These are phyloP conservation scores for Prionace glauca DNA, from an alignment of 2,797 vertebrate species.

Conservation along the genomic window DNA sequence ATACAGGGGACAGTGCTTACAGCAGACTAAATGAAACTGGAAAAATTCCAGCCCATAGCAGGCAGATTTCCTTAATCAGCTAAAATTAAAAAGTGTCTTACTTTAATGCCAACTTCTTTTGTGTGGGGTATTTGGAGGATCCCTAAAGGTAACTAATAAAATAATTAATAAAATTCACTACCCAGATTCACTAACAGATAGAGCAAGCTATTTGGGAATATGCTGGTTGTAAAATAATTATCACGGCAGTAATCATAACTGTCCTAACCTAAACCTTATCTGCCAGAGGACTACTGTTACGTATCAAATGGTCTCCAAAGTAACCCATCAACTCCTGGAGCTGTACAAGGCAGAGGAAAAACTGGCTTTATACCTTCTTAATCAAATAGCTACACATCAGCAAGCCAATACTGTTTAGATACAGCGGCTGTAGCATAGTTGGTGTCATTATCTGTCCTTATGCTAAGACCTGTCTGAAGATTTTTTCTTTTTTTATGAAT, in stretches of 20 bases:
- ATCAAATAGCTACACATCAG: neutral
- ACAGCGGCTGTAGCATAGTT: neutral
- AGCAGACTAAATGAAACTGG: neutral
- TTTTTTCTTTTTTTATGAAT: neutral
- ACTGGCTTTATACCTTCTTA: neutral
- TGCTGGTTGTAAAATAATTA: too few relatives aligned
- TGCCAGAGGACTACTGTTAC: neutral
- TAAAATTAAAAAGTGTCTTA: neutral
- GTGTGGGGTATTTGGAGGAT: neutral
- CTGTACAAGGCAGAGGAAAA: neutral
- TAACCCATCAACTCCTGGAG: neutral
- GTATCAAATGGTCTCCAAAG: neutral
- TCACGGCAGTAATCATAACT: too few relatives aligned
- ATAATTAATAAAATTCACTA: neutral
- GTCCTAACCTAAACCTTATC: too few relatives aligned
- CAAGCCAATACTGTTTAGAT: neutral
- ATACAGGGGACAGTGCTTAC: neutral
- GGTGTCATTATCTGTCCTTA: neutral
- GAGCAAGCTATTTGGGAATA: neutral
- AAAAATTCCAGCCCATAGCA: neutral
- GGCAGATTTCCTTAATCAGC: neutral
- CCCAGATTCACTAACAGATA: neutral
- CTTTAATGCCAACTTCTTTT: neutral
- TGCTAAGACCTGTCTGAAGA: neutral
- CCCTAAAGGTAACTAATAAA: neutral